Evolutionary conservation across 35 echinoderm and acorn worm genomes (phyloP), one percentile per base, ranked within the genome.

Genomic region (Amphiura filiformis): DNA sequence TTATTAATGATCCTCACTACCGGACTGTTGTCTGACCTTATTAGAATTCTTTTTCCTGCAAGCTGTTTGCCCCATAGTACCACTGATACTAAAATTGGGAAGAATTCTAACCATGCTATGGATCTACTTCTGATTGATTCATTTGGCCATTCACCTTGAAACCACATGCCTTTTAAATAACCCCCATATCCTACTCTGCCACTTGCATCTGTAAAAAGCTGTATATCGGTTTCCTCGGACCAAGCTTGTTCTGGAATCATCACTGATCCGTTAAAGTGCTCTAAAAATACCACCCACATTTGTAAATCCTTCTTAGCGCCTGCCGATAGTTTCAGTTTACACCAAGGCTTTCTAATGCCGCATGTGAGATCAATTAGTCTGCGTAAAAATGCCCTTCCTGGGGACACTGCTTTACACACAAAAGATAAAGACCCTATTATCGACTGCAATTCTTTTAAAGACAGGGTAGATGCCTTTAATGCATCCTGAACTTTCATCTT

Each of bases 11-110:
- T 65, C 7, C 32, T 31, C 78, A 82, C 78, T 0, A 89, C 78
- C 5, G 87, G 5, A 65, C 57, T 37, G 39, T 89, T 89, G 31
- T 89, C 87, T 17, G 87, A 79, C 31, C 39, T 42, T 38, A 88
- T 79, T 11, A 26, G 2, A 18, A 80, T 76, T 32, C 40, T 40
- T 20, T 80, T 81, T 14, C 38, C 57, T 15, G 78, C 47, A 1
- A 82, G 32, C 3, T 44, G 78, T 13, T 31, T 37, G 1, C 77
- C 87, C 78, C 87, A 81, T 47, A 35, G 34, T 15, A 26, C 23
- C 18, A 84, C 2, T 4, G 17, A 32, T 39, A 84, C 39, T 1
- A 84, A 3, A 13, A 84, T 56, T 52, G 81, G 81, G 32, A 26
- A 83, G 32, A 81, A 36, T 37, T 81, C 79, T 36, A 81, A 81